A percentile compares a stretch with the other conserved stretches of the same genome.
phyloP scores from a whole-genome alignment of 1,140 invertebrate genomes.

The Aphis gossypii region DNA sequence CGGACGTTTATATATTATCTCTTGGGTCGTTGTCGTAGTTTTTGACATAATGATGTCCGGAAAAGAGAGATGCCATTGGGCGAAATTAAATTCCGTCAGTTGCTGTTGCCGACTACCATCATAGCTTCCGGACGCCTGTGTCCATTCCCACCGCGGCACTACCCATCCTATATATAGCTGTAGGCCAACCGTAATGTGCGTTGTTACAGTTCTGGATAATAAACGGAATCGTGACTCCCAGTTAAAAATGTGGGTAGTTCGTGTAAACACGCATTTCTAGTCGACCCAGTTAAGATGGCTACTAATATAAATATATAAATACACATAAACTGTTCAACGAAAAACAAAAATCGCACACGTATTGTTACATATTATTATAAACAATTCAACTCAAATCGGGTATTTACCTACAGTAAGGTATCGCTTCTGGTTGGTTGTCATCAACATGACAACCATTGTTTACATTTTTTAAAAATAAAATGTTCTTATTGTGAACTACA shows the following conservation, averaged over 20 bases:
- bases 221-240: conserved; percentile 26
- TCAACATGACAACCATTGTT: no score
- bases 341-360: background rate
- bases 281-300: background rate
- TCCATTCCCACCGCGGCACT: background rate
- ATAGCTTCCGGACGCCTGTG: background rate
- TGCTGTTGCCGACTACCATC: background rate
- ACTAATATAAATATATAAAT: background rate
- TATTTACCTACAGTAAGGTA: no score
- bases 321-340: background rate
- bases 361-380: background rate
- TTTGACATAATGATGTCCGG: conserved; percentile 56
- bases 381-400: no score
- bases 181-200: background rate
- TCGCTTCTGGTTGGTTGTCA: no score
- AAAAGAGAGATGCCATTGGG: conserved; percentile 55
- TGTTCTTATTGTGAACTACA: background rate
- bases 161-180: background rate
- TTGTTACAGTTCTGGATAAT: conserved; percentile 37
- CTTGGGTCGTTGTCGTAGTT: conserved; percentile 48
- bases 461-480: background rate
- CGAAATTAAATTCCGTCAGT: conserved; percentile 55
- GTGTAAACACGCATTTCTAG: conserved; percentile 3
- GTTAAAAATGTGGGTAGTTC: background rate
- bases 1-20: conserved; percentile 52